A percentile compares a stretch with the other conserved stretches of the same genome.
Evolutionary conservation across 2,797 vertebrate species (phyloP).

Genomic region (Falco rusticolus): DNA sequence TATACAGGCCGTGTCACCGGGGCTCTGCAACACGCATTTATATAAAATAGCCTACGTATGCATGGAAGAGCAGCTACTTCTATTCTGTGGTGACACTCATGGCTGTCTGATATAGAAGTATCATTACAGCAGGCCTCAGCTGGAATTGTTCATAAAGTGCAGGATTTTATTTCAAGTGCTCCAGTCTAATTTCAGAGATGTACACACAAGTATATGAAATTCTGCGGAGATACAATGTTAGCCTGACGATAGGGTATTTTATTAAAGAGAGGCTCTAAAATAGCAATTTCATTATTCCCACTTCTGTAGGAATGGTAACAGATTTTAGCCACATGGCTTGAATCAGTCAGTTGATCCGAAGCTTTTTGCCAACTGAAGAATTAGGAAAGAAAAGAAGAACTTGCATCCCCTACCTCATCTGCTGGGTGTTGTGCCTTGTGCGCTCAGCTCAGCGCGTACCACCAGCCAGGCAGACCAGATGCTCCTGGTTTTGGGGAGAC

Average conservation of each 20-base stretch:
- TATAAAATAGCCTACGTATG: neutral
- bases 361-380: neutral
- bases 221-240: neutral
- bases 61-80: neutral
- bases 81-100: neutral
- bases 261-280: constrained; percentile 11
- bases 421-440: fast-evolving
- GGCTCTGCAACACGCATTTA: neutral
- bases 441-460: neutral
- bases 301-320: neutral
- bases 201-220: neutral
- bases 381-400: neutral
- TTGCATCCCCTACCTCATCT: neutral
- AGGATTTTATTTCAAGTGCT: constrained; percentile 34
- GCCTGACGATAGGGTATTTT: neutral
- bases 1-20: neutral
- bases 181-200: neutral
- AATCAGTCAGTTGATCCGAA: neutral
- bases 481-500: neutral
- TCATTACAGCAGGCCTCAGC: neutral
- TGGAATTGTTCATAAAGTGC: constrained; percentile 12
- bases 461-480: fast-evolving
- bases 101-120: neutral
- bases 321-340: neutral
- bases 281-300: neutral